These are phyloP conservation scores for Pristionchus entomophagus DNA, from an alignment of 2,888 invertebrate species.

Conservation along the genomic window DNA sequence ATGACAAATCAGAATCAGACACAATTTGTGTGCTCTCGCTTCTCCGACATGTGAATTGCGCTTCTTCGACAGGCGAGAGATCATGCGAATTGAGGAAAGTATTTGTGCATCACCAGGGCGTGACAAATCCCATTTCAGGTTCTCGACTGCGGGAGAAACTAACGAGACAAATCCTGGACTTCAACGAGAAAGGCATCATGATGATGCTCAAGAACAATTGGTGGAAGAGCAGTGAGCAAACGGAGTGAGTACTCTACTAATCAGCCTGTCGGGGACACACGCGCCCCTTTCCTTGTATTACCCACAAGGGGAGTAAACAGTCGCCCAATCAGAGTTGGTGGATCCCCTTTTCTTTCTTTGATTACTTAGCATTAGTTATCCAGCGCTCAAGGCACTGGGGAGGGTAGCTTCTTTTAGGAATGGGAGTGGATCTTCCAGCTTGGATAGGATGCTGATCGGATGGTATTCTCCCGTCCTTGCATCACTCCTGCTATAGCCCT, in stretches of 20 bases:
- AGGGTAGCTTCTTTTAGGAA: too few species aligned
- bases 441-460: too few species aligned
- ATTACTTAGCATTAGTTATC: background rate
- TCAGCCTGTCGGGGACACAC: background rate
- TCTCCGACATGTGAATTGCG: too few species aligned
- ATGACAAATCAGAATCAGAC: too few species aligned
- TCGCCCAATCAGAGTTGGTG: background rate
- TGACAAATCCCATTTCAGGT: too few species aligned
- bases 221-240: constrained; percentile 85
- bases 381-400: too few species aligned
- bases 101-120: too few species aligned
- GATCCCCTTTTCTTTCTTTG: background rate
- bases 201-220: constrained; percentile 89
- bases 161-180: constrained; percentile 91
- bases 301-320: background rate
- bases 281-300: background rate
- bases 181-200: constrained; percentile 89
- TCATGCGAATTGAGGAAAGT: too few species aligned
- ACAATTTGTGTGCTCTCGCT: too few species aligned
- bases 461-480: background rate
- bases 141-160: constrained; percentile 96
- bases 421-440: too few species aligned
- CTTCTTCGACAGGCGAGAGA: too few species aligned
- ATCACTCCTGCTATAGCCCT: background rate
- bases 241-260: constrained; percentile 51